phyloP scores from a whole-genome alignment of 2,888 invertebrate species.

The Agrenia bidenticulata region DNA sequence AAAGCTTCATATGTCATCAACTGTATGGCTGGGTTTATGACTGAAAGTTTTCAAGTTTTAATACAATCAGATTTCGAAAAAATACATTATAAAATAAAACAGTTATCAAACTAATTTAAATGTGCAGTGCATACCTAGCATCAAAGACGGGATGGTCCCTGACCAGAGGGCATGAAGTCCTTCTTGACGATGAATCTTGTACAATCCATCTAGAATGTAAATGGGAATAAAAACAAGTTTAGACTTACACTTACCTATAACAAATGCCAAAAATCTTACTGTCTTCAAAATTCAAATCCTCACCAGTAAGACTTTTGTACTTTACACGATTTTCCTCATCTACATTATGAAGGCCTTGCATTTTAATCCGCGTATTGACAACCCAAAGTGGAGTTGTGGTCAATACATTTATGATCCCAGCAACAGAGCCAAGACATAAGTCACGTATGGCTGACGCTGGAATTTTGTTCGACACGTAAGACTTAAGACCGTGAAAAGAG shows the following conservation, averaged over 20 bases:
- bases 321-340: slow-evolving; percentile 24
- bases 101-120: no score
- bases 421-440: slow-evolving; percentile 72
- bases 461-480: slow-evolving; percentile 47
- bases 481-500: slow-evolving; percentile 80
- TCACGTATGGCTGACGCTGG: slow-evolving; percentile 67
- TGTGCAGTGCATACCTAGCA: slow-evolving; percentile 60
- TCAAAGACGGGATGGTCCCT: slow-evolving; percentile 78
- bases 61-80: slow-evolving; percentile 17
- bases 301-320: slow-evolving; percentile 56
- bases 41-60: slow-evolving; percentile 54
- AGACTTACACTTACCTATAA: background rate
- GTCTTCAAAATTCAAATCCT: background rate
- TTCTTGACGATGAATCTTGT: slow-evolving; percentile 71
- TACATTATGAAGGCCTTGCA: slow-evolving; percentile 63
- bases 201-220: slow-evolving; percentile 64
- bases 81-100: background rate
- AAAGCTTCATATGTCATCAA: slow-evolving; percentile 88
- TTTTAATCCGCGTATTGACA: slow-evolving; percentile 83
- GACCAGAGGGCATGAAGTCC: slow-evolving; percentile 78
- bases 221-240: background rate
- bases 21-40: slow-evolving; percentile 86
- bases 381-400: slow-evolving; percentile 79
- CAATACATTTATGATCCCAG: slow-evolving; percentile 69
- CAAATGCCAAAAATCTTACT: background rate